Base-by-base conservation (phyloP, 2,888 invertebrate genomes). In the Prosopocoilus inquinatus region DNA sequence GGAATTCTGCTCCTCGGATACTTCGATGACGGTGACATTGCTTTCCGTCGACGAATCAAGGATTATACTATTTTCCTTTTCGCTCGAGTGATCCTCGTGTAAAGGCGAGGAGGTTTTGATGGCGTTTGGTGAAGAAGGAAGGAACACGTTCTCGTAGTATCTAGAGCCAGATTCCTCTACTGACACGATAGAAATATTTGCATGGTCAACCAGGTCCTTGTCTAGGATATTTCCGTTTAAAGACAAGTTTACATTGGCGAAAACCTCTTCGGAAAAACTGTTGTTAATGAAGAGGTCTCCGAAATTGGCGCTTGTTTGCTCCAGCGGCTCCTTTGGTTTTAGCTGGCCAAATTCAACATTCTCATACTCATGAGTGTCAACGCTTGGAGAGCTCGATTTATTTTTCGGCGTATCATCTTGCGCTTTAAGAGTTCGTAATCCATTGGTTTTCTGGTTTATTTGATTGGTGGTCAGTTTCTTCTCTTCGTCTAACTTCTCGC, bases 21-120 rank as follows among this genome's bases (percentile, higher is more conserved):
- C 65, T 62, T 77, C 75, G 15, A 81, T 69, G 54, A 82, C 71
- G 41, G 79, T 76, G 56, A 82, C 73, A 68, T 82, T 81, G 70
- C 81, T 80, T 60, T 81, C 80, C 62, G 78, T 77, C 15, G 79
- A 79, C 2, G 55, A 39, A 16, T 47, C 34, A 9, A 50, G n/a
- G 8, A 39, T 15, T n/a, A 38, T 32, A 41, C 39, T 57, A 13
- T 9, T 35, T 32, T 53, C 39, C 38, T 12, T 11, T 48, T 44
- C 39, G 20, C 41, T 43, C 34, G 41, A 9, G 9, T 9, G 9
- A 9, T 41, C 41, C 9, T 15, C 16, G n/a, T 11, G 3, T 12
- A 38, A 11, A 13, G 12, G 11, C 11, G 47, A 46, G 9, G 47
- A 33, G 3, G 47, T 11, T 16, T 32, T 15, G 33, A 33, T n/a